phyloP scores from a whole-genome alignment of 1,140 invertebrate genomes.

The Cataglyphis hispanica region DNA sequence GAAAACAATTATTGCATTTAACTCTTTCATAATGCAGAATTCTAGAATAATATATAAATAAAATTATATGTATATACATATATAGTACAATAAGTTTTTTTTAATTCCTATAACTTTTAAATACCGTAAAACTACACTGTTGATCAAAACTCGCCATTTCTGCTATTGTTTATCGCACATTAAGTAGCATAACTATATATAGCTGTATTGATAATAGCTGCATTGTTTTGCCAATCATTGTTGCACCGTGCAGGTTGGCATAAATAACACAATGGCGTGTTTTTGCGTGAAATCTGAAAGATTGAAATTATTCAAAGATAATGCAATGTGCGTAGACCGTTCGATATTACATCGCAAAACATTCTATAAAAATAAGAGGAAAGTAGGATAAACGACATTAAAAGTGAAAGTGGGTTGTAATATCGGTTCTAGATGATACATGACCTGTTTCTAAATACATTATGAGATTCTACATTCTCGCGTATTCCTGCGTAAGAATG shows the following conservation, averaged over 20 bases:
- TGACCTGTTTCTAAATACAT: constrained; percentile 66
- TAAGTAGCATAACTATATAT: constrained; percentile 15
- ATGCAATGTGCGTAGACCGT: background rate
- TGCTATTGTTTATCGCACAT: background rate
- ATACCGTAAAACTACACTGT: background rate
- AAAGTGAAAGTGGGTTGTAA: constrained; percentile 60
- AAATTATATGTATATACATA: background rate
- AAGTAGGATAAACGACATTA: constrained; percentile 30
- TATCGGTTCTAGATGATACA: background rate
- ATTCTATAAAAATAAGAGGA: constrained; percentile 18
- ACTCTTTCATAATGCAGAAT: background rate
- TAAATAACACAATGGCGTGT: constrained; percentile 36
- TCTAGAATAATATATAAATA: background rate
- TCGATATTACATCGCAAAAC: background rate
- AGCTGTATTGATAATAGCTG: constrained; percentile 24
- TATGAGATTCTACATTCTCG: constrained; percentile 8
- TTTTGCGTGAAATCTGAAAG: constrained; percentile 1
- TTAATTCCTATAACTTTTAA: background rate
- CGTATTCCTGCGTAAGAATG: background rate
- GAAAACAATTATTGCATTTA: background rate
- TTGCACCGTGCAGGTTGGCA: background rate
- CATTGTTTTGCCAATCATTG: constrained; percentile 46
- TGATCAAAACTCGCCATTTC: constrained; percentile 23
- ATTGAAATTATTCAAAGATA: constrained; percentile 39
- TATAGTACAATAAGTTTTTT: background rate